Conservation (phyloP, 2,888 invertebrate genomes). For the Heteropelma amictum region DNA sequence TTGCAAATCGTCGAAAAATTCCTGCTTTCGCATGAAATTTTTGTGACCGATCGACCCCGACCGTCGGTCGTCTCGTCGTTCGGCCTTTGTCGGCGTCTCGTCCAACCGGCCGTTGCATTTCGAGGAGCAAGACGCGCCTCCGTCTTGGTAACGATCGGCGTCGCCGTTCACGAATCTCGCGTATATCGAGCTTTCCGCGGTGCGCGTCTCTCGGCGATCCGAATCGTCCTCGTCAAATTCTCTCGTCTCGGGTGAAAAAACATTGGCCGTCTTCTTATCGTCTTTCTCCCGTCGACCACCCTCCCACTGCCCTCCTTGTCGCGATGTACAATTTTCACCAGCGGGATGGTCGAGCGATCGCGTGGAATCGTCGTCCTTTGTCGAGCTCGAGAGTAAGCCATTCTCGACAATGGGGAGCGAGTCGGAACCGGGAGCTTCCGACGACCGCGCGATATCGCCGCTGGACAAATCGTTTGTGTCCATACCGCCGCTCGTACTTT, state of each 20-base stretch:
- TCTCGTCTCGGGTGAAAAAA: conserved; percentile 3
- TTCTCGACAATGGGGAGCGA: conserved; percentile 18
- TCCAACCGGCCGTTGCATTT: no score
- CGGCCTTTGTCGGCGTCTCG: no score
- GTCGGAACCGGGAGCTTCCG: not conserved
- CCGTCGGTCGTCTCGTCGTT: no score
- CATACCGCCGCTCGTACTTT: conserved; percentile 31
- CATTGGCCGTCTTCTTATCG: not conserved
- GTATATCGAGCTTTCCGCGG: conserved; percentile 1
- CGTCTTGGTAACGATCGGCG: not conserved
- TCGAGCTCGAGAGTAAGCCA: not conserved
- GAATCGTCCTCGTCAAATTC: conserved; percentile 18
- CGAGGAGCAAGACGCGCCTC: no score
- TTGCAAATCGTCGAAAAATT: conserved; percentile 57
- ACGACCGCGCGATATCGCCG: not conserved
- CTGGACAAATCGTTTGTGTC: conserved; percentile 34
- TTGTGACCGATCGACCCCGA: conserved; percentile 56
- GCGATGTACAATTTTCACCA: conserved; percentile 23
- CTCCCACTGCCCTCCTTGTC: not conserved
- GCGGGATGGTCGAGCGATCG: not conserved
- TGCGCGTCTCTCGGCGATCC: conserved; percentile 36
- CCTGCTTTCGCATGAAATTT: conserved; percentile 54
- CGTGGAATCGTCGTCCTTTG: not conserved
- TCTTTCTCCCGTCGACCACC: not conserved
- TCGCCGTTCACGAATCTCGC: conserved; percentile 38